Conservation (phyloP, 2,797 vertebrate species). For the Tokudaia muenninki region DNA sequence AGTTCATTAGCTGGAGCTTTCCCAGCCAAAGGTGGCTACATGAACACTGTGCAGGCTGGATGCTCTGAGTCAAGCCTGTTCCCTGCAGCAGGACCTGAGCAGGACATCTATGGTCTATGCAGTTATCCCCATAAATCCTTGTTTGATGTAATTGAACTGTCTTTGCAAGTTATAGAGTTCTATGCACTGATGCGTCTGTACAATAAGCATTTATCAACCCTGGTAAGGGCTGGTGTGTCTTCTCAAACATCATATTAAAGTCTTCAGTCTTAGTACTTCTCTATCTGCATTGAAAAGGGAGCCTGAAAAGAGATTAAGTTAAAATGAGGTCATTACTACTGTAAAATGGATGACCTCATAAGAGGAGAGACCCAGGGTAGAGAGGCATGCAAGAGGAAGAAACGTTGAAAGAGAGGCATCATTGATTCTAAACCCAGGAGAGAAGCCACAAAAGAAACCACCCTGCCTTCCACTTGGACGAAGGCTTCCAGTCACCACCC, state of each 20-base stretch:
- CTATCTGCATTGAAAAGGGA: neutral
- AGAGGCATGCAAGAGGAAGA: neutral
- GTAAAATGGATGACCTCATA: neutral
- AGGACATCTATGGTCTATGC: neutral
- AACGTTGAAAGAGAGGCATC: neutral
- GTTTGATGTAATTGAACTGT: neutral
- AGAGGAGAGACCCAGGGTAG: neutral
- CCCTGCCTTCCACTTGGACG: neutral
- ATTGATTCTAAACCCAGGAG: neutral
- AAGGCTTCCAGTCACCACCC: neutral
- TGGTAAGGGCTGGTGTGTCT: neutral
- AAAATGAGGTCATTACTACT: neutral
- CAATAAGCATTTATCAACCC: neutral
- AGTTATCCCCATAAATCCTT: neutral
- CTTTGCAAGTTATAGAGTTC: neutral
- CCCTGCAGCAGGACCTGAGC: neutral
- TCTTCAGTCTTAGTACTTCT: neutral
- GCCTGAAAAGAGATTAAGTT: neutral
- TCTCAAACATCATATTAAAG: neutral
- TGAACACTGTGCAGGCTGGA: neutral
- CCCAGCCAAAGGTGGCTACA: neutral
- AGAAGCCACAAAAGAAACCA: neutral
- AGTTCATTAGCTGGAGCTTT: neutral
- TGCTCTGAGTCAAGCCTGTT: neutral
- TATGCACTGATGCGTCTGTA: neutral